Conservation (phyloP, 2,888 invertebrate genomes). For the Temnothorax unifasciatus region DNA sequence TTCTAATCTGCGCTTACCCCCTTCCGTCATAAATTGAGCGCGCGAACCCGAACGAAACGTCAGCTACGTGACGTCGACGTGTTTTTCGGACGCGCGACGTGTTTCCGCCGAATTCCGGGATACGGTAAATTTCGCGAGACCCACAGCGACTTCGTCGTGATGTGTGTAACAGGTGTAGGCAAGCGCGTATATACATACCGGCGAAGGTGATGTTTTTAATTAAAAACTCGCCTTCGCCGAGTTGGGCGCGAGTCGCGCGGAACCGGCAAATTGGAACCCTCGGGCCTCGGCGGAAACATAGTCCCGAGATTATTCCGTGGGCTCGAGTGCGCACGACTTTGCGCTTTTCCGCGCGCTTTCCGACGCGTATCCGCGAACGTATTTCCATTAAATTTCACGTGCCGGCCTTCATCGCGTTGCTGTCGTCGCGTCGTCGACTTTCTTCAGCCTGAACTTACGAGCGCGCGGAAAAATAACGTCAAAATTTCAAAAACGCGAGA, state of each 20-base stretch:
- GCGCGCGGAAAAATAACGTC: constrained; percentile 8
- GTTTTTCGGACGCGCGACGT: constrained; percentile 13
- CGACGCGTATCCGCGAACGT: constrained; percentile 24
- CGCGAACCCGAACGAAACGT: not conserved
- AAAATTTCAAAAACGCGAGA: constrained; percentile 8
- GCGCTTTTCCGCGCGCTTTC: constrained; percentile 12
- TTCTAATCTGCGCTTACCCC: constrained; percentile 15
- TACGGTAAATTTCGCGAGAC: constrained; percentile 3
- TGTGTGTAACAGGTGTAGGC: not conserved
- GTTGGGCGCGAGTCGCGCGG: not conserved
- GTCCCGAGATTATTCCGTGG: constrained; percentile 57
- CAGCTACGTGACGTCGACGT: constrained; percentile 5
- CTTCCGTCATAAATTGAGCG: constrained; percentile 1
- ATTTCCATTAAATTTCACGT: constrained; percentile 48
- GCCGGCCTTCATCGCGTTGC: not conserved
- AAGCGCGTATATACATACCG: not conserved
- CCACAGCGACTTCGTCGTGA: constrained; percentile 6
- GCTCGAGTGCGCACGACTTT: not conserved
- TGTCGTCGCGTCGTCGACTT: constrained; percentile 17
- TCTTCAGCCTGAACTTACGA: not conserved
- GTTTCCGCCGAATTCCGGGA: constrained; percentile 6
- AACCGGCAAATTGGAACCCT: constrained; percentile 61
- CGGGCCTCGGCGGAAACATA: constrained; percentile 58
- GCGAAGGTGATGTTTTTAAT: constrained; percentile 71
- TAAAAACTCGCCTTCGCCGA: constrained; percentile 67